Evolutionary conservation across 2,797 vertebrate genomes (phyloP), one percentile per base, ranked within the genome.

Genomic region (Pelodytes ibericus): DNA sequence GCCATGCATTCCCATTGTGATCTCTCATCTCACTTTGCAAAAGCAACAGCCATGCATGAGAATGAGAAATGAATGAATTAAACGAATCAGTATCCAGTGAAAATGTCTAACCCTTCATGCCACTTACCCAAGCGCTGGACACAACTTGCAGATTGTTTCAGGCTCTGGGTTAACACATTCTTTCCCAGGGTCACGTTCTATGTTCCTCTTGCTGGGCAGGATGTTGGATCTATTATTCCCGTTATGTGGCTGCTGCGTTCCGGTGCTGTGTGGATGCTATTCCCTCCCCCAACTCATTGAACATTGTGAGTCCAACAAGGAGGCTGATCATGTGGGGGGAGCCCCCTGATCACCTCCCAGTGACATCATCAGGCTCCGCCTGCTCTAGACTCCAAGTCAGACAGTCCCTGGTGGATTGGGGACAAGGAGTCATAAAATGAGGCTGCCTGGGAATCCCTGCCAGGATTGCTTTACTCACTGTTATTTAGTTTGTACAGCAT

Each of bases 331-430:
- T 47, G 63, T 26, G 39, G 20, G 58, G 33, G 4, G 16, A 22
- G 27, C 30, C 62, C 27, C 49, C 31, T 5, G 24, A 39, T 13
- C 36, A 13, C 67, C 75, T 20, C 75, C 75, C 75, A 3, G 24
- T 67, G 39, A 72, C 44, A 70, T 72, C 75, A 78, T 15, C 3
- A 0, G 4, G 63, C 2, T 53, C 10, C 69, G 62, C 63, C 75
- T 36, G 5, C 59, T 47, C 41, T 59, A 77, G 70, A 59, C 68
- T 49, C 20, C 20, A 22, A 29, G 61, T 29, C 75, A 72, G 75
- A 71, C 75, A 30, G 51, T 65, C 60, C 69, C 49, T 61, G 47
- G 69, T 26, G 74, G 49, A 11, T 44, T 64, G 26, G 66, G 66
- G 47, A 62, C 65, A 26, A 11, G 18, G 44, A 44, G 33, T 25